A percentile compares a stretch with the other conserved stretches of the same genome.
These are phyloP conservation scores for Parapristionchus giblindavisi DNA, from an alignment of 2,888 invertebrate species.

Conservation along the genomic window DNA sequence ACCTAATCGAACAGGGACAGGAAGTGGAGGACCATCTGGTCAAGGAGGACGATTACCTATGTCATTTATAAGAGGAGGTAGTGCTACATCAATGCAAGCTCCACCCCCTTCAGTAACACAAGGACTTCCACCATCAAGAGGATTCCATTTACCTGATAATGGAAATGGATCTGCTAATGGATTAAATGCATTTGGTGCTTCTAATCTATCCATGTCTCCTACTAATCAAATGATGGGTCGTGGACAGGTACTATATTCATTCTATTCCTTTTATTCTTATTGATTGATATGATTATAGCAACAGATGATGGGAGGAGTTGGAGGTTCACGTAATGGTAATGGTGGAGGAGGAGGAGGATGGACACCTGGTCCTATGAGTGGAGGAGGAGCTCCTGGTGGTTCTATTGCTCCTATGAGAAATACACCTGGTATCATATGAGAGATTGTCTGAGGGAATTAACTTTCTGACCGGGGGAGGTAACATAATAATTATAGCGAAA, in stretches of 20 bases:
- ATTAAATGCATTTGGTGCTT: conserved; percentile 27
- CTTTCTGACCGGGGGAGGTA: too few species aligned
- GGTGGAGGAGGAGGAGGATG: neutral
- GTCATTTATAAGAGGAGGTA: neutral
- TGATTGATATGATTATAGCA: too few species aligned
- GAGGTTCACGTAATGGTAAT: neutral
- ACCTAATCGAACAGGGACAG: conserved; percentile 21
- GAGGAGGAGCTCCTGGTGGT: neutral
- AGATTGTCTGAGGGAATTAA: too few species aligned
- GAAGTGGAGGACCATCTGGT: conserved; percentile 12
- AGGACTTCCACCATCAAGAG: too few species aligned
- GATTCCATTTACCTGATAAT: neutral
- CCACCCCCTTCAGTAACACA: too few species aligned
- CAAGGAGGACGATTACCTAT: conserved; percentile 5
- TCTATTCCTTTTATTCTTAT: too few species aligned
- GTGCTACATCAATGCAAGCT: conserved; percentile 11
- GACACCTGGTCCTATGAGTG: neutral
- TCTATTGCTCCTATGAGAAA: conserved; percentile 23
- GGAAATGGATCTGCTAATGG: neutral
- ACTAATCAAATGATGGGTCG: conserved; percentile 52
- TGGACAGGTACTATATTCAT: too few species aligned
- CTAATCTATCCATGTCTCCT: conserved; percentile 49
- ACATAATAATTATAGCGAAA: too few species aligned
- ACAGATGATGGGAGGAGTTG: neutral
- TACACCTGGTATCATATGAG: conserved; percentile 32